These are phyloP conservation scores for Cheiracanthium punctorium DNA, from an alignment of 2,888 invertebrate genomes.

Conservation along the genomic window DNA sequence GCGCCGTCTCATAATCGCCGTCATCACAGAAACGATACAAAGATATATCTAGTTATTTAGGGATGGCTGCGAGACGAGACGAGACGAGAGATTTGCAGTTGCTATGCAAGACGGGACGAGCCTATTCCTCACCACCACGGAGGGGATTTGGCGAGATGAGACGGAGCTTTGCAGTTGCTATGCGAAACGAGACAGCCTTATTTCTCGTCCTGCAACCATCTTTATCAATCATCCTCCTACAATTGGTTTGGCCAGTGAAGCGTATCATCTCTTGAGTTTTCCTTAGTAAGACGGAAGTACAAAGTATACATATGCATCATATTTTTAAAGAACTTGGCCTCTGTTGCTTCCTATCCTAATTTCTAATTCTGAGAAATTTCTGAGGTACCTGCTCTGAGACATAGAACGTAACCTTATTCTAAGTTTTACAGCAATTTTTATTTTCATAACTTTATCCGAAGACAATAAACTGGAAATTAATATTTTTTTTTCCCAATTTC, in stretches of 20 bases:
- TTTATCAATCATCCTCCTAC: not conserved
- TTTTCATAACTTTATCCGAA: too few species aligned
- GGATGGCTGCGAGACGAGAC: not conserved
- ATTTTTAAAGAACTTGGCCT: not conserved
- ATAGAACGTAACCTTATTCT: too few species aligned
- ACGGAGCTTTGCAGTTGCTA: too few species aligned
- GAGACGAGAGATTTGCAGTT: not conserved
- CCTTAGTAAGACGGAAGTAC: not conserved
- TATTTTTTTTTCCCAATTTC: too few species aligned
- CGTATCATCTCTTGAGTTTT: not conserved
- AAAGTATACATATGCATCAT: not conserved
- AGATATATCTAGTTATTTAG: not conserved
- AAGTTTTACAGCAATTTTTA: too few species aligned
- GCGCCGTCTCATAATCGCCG: conserved; percentile 67
- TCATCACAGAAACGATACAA: not conserved
- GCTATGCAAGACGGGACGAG: not conserved
- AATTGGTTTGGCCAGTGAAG: not conserved
- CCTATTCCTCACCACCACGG: not conserved
- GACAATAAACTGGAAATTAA: too few species aligned
- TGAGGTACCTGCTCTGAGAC: too few species aligned
- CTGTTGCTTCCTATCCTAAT: not conserved
- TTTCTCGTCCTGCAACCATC: too few species aligned
- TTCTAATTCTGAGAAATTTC: too few species aligned
- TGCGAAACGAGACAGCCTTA: too few species aligned
- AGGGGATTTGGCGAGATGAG: too few species aligned